phyloP scores from a whole-genome alignment of 2,888 invertebrate genomes.

The Podabrus alpinus region DNA sequence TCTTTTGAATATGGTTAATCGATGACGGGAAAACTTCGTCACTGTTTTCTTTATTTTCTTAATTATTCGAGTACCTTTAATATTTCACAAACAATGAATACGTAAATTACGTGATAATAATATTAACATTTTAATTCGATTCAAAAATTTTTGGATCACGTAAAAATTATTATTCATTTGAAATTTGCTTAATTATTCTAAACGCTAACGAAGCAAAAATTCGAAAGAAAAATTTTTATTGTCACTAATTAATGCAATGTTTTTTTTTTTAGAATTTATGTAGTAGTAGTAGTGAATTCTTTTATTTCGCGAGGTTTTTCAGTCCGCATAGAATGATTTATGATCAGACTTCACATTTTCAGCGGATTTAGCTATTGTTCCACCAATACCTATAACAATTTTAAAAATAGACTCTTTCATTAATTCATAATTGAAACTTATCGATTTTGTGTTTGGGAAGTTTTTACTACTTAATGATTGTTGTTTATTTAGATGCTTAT shows the following conservation, averaged over 20 bases:
- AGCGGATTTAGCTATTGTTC: neutral
- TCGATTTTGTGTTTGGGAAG: neutral
- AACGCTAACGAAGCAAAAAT: neutral
- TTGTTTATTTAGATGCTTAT: conserved; percentile 49
- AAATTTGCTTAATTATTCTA: neutral
- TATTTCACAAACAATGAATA: neutral
- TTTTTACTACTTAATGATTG: neutral
- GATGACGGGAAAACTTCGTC: neutral
- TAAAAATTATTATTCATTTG: neutral
- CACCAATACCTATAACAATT: neutral
- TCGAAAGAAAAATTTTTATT: neutral
- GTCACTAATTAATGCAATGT: neutral
- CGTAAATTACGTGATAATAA: neutral
- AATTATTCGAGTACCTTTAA: neutral
- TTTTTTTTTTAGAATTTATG: neutral
- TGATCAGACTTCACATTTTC: neutral
- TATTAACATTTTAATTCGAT: neutral
- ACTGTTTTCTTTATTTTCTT: neutral
- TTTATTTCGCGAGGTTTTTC: neutral
- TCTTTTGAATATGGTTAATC: neutral
- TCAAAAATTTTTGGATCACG: neutral
- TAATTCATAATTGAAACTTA: neutral
- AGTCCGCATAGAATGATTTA: neutral
- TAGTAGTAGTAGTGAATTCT: neutral
- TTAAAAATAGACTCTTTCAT: neutral